A percentile compares a stretch with the other conserved stretches of the same genome.
Evolutionary conservation across 2,888 invertebrate genomes (phyloP).

Genomic region (Dasysyrphus tricinctus): DNA sequence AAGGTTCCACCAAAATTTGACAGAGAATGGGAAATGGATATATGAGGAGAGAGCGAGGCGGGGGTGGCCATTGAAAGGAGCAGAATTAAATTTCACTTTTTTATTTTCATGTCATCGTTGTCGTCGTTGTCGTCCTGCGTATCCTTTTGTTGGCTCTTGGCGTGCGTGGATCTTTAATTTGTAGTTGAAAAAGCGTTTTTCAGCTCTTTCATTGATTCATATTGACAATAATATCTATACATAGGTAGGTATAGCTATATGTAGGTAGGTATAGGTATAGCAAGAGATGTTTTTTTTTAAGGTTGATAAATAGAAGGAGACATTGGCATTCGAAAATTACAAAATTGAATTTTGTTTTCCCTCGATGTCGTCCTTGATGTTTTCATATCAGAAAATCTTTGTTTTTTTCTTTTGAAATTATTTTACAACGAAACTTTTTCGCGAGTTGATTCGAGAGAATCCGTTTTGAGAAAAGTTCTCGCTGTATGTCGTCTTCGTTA

Average conservation of each 20-base stretch:
- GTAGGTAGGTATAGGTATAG: neutral
- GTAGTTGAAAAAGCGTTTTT: conserved; percentile 68
- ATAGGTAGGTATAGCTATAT: neutral
- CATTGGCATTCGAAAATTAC: conserved; percentile 13
- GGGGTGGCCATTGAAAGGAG: conserved; percentile 3
- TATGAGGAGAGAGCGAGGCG: no score
- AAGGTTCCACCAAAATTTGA: conserved; percentile 33
- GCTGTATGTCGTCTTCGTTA: neutral
- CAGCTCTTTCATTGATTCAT: conserved; percentile 66
- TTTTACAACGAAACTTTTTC: conserved; percentile 58
- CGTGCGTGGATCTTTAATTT: conserved; percentile 73
- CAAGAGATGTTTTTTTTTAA: neutral
- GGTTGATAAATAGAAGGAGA: neutral
- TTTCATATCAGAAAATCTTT: conserved; percentile 44
- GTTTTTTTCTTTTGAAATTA: conserved; percentile 29
- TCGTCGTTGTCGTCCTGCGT: conserved; percentile 46
- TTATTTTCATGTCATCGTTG: conserved; percentile 51
- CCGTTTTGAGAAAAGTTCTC: neutral
- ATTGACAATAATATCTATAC: conserved; percentile 44
- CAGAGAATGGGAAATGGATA: neutral
- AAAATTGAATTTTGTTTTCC: conserved; percentile 73
- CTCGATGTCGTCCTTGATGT: conserved; percentile 71
- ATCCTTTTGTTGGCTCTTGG: conserved; percentile 60
- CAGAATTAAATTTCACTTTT: conserved; percentile 72
- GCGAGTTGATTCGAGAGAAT: conserved; percentile 11